Conservation (phyloP, 2,888 invertebrate species). For the Melanophora roralis region DNA sequence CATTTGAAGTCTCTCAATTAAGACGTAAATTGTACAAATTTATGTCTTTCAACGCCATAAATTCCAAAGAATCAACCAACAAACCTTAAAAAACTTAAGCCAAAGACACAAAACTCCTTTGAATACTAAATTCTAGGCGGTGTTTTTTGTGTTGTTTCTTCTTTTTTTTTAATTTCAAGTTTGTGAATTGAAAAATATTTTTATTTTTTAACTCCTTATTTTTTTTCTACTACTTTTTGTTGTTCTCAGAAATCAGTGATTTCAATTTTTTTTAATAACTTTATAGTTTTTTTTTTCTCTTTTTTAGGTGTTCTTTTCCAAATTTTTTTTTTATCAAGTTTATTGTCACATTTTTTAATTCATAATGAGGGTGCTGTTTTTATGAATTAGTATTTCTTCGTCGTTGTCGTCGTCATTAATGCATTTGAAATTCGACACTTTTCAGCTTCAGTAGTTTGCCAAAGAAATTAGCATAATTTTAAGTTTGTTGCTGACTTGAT, state of each 20-base stretch:
- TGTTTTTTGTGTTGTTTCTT: slow-evolving; percentile 4
- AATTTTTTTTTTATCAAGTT: slow-evolving; percentile 16
- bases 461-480: slow-evolving; percentile 26
- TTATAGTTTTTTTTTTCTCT: neutral
- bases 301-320: neutral
- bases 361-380: slow-evolving; percentile 56
- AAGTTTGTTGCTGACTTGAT: neutral
- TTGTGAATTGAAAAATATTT: slow-evolving; percentile 47
- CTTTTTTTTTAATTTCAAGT: slow-evolving; percentile 18
- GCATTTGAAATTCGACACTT: slow-evolving; percentile 55
- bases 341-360: slow-evolving; percentile 53
- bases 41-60: slow-evolving; percentile 63
- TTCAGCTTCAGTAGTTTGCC: slow-evolving; percentile 56
- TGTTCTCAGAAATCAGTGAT: slow-evolving; percentile 45
- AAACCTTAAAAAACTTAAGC: neutral
- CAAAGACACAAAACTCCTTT: slow-evolving; percentile 27
- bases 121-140: slow-evolving; percentile 47
- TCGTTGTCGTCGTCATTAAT: neutral
- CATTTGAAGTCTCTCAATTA: slow-evolving; percentile 67
- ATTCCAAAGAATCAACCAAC: slow-evolving; percentile 29
- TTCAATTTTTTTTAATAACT: slow-evolving; percentile 7
- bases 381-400: slow-evolving; percentile 49
- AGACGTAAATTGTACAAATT: slow-evolving; percentile 69
- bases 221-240: slow-evolving; percentile 47
- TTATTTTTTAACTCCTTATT: neutral